Conservation (phyloP, 2,888 invertebrate genomes). For the Thymelicus lineola region DNA sequence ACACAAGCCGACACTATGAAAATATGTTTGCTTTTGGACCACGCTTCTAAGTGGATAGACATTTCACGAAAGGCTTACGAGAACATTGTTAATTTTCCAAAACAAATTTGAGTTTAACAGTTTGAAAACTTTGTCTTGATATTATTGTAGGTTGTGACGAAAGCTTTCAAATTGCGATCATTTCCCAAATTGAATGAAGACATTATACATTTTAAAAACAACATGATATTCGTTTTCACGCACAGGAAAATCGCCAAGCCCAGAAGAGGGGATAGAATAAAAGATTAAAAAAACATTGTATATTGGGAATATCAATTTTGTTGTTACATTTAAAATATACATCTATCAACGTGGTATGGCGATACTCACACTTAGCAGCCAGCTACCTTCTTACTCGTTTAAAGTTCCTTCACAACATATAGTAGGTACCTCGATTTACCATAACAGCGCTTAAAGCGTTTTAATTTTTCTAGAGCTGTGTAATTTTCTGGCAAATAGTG, state of each 20-base stretch:
- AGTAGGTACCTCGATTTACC: conserved; percentile 14
- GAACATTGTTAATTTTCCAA: conserved; percentile 9
- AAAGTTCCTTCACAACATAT: conserved; percentile 9
- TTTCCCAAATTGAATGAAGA: too few species aligned
- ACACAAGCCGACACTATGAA: conserved; percentile 18
- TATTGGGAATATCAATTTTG: neutral
- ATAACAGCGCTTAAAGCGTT: conserved; percentile 21
- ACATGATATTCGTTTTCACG: too few species aligned
- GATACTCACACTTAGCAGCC: neutral
- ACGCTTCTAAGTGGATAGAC: conserved; percentile 31
- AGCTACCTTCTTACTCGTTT: neutral
- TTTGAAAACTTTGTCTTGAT: neutral
- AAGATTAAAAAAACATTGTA: too few species aligned
- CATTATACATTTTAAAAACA: too few species aligned
- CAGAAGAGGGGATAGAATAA: too few species aligned
- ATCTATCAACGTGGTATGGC: neutral
- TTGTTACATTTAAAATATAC: neutral
- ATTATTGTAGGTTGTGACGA: neutral
- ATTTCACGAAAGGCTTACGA: conserved; percentile 12
- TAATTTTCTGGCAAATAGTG: conserved; percentile 41
- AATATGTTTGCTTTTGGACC: conserved; percentile 28
- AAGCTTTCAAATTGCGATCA: too few species aligned
- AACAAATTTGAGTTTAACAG: neutral
- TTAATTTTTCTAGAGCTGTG: conserved; percentile 30
- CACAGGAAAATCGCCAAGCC: too few species aligned